Conservation (phyloP, 2,113 vertebrate species). For the Aplodontia rufa region DNA sequence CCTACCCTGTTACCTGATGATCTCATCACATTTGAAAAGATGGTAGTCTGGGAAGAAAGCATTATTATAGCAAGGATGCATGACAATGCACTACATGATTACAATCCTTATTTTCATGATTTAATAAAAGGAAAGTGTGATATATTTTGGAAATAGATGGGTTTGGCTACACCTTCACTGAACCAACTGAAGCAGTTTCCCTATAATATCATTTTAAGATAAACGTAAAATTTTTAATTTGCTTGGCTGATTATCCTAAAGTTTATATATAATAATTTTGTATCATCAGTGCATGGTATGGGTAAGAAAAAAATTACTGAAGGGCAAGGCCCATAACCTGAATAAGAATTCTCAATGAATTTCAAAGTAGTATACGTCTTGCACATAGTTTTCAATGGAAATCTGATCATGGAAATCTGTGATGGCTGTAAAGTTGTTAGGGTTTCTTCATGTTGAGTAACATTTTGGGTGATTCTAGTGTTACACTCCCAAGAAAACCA, state of each 20-base stretch:
- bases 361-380: slow-evolving; percentile 83
- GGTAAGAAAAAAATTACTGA: slow-evolving; percentile 85
- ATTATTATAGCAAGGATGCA: slow-evolving; percentile 82
- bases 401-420: slow-evolving; percentile 87
- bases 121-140: slow-evolving; percentile 79
- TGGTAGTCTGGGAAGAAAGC: slow-evolving; percentile 81
- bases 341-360: slow-evolving; percentile 85
- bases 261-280: slow-evolving; percentile 84
- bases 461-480: slow-evolving; percentile 89
- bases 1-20: slow-evolving; percentile 88
- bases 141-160: slow-evolving; percentile 81
- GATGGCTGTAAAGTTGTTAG: slow-evolving; percentile 90
- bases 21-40: slow-evolving; percentile 87
- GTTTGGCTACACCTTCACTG: slow-evolving; percentile 75
- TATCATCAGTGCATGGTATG: slow-evolving; percentile 86
- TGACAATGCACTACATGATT: slow-evolving; percentile 80
- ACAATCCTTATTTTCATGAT: slow-evolving; percentile 82
- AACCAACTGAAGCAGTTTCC: slow-evolving; percentile 77
- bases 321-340: slow-evolving; percentile 87
- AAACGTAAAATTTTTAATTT: slow-evolving; percentile 86
- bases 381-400: slow-evolving; percentile 82
- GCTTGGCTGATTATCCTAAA: slow-evolving; percentile 84
- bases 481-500: slow-evolving; percentile 83
- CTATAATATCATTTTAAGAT: slow-evolving; percentile 79
- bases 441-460: slow-evolving; percentile 89